Base-by-base conservation (phyloP, 2,797 vertebrate species). In the Carapus acus region DNA sequence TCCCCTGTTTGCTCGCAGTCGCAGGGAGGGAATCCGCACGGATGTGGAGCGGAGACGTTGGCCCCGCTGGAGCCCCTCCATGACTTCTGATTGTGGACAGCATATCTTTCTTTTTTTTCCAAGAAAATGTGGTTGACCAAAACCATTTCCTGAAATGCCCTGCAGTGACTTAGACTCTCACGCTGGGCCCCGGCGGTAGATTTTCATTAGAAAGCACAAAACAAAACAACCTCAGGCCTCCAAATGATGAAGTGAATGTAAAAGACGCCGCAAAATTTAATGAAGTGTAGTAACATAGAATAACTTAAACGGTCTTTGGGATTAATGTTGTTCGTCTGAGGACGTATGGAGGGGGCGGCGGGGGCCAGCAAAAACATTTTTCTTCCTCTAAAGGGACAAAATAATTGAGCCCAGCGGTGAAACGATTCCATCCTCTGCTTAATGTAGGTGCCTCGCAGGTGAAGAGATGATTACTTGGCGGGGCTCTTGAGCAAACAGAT, bases 111-210 rank as follows among this genome's bases (percentile, higher is more conserved):
- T 54, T 43, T 70, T 66, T 72, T n/a, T 62, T 62, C 65, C 34
- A 55, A 61, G 60, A 74, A 74, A 77, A 65, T 80, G 78, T 70
- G 84, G 85, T 80, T 73, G 58, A 86, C 83, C 84, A 83, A 71
- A 85, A 62, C 73, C 57, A 82, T 84, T 85, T 85, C 81, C 85
- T 83, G 77, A 78, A 80, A 68, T 64, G 62, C 24, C 61, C 61
- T 44, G 48, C 57, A 57, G 45, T 64, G 78, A 73, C 74, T 68
- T 56, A 23, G 67, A 80, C 53, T 62, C 49, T 54, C 63, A 78
- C 17, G 54, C 38, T 67, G 61, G 61, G 40, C 54, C 71, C 67
- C 57, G 56, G 54, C 54, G 69, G 62, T 70, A 60, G 19, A 65
- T 43, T 62, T 67, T 69, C 65, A 72, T 64, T 65, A 62, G 65